These are phyloP conservation scores for Anguilla pacifica DNA, from an alignment of 2,797 vertebrate genomes.

Conservation along the genomic window DNA sequence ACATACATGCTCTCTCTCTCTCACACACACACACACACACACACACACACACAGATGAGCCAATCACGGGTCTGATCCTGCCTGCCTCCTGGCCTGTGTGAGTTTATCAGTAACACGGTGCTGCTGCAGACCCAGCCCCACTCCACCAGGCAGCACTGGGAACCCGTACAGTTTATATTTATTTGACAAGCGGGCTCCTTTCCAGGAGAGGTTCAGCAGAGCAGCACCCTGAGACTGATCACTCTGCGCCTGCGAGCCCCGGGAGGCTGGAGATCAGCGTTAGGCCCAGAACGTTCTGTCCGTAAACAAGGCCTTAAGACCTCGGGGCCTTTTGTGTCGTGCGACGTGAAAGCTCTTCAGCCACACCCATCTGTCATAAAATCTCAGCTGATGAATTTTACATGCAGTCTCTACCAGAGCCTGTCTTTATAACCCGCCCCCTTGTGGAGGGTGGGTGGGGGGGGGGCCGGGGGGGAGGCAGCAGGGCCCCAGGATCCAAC, in stretches of 20 bases:
- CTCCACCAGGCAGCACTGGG: not conserved
- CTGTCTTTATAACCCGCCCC: not conserved
- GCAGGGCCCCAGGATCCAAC: not conserved
- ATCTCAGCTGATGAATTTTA: not conserved
- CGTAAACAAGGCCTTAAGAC: not conserved
- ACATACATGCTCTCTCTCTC: not conserved
- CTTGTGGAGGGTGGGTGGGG: not conserved
- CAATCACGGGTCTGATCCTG: not conserved
- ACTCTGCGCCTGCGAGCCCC: not conserved
- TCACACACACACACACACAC: not conserved
- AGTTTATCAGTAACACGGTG: not conserved
- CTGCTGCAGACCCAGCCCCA: not conserved
- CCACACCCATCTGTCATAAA: not conserved
- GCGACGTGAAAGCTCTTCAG: not conserved
- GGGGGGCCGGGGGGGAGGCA: not conserved
- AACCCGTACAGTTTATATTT: not conserved
- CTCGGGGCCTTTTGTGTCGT: not conserved
- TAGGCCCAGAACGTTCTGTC: not conserved
- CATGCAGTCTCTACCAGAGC: not conserved
- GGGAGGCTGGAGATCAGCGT: not conserved
- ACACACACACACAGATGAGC: not conserved
- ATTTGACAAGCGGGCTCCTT: not conserved
- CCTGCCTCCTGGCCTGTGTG: not conserved
- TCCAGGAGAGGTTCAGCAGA: not conserved
- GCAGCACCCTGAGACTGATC: not conserved